Evolutionary conservation across 2,113 vertebrate species (phyloP).

Genomic region (Myotis brandtii): DNA sequence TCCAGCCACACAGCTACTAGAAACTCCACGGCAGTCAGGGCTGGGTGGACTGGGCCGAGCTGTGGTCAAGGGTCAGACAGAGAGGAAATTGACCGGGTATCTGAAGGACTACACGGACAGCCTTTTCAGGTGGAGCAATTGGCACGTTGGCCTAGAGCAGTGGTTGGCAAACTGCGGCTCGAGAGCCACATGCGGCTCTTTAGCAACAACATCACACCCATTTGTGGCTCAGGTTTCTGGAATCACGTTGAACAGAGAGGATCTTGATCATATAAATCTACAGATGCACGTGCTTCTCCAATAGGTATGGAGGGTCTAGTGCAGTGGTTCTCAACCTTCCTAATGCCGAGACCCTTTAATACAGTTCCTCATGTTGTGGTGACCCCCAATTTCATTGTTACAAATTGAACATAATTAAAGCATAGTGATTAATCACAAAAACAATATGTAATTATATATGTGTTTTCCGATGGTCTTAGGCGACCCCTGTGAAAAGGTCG

Average conservation of each 20-base stretch:
- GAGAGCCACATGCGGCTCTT: too few relatives aligned
- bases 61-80: not conserved
- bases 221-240: not conserved
- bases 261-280: not conserved
- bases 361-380: too few relatives aligned
- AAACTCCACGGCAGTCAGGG: not conserved
- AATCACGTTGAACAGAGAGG: not conserved
- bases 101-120: rapidly evolving
- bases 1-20: not conserved
- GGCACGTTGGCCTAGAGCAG: not conserved
- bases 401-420: too few relatives aligned
- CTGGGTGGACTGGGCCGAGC: not conserved
- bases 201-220: too few relatives aligned
- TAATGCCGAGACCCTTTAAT: too few relatives aligned
- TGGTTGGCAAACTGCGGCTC: too few relatives aligned
- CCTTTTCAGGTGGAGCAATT: not conserved
- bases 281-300: not conserved
- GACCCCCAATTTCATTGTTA: too few relatives aligned
- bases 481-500: too few relatives aligned
- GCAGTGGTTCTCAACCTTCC: too few relatives aligned
- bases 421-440: too few relatives aligned
- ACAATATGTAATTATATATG: too few relatives aligned
- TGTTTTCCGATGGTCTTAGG: too few relatives aligned
- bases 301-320: not conserved
- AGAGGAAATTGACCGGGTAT: not conserved